phyloP scores from a whole-genome alignment of 2,797 vertebrate species.

The Merluccius polli region DNA sequence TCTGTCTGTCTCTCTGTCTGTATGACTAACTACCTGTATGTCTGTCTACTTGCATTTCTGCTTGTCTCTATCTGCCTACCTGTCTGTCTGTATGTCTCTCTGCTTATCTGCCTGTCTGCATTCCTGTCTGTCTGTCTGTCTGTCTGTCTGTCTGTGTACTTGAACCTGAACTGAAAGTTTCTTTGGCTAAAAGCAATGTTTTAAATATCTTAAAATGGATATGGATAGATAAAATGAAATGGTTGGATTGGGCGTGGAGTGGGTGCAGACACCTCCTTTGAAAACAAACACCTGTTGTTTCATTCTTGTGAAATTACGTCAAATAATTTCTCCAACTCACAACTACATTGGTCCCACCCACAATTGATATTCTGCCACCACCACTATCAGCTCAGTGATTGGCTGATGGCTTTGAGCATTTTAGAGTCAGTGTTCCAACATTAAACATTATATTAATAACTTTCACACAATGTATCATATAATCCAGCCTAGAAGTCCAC shows the following conservation, averaged over 20 bases:
- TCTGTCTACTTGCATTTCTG: too few species aligned
- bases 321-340: background rate
- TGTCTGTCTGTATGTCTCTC: background rate
- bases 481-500: too few species aligned
- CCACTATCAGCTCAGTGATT: background rate
- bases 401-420: background rate
- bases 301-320: background rate
- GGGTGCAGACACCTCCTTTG: too few species aligned
- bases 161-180: too few species aligned
- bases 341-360: background rate
- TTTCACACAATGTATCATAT: background rate
- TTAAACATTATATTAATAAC: background rate
- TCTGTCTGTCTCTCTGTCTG: too few species aligned
- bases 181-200: background rate
- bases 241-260: background rate
- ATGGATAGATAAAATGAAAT: background rate
- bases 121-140: background rate
- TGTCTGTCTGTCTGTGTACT: background rate
- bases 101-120: too few species aligned
- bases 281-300: background rate
- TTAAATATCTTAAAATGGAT: too few species aligned
- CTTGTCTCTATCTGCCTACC: too few species aligned
- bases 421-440: background rate
- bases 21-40: too few species aligned
- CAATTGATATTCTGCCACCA: background rate